Percentiles rank a stretch among this genome's conserved stretches.
Evolutionary conservation across 2,888 invertebrate genomes (phyloP).

Genomic region (Ferrisia virgata): DNA sequence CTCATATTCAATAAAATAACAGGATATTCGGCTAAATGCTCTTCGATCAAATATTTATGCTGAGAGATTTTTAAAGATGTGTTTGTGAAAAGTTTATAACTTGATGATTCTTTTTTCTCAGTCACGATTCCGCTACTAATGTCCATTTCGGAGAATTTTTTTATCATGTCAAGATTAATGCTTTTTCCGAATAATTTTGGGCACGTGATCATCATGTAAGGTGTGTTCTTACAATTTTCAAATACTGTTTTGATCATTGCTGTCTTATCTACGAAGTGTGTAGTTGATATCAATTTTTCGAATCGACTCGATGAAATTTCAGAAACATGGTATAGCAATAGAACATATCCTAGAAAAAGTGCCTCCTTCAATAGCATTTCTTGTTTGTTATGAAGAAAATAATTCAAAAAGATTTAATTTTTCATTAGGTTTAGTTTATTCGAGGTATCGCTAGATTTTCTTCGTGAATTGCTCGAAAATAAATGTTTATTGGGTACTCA

Average conservation of each 20-base stretch:
- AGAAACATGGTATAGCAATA: neutral
- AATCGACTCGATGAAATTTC: neutral
- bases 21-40: neutral
- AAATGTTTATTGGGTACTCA: too few species aligned
- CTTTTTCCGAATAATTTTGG: neutral
- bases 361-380: neutral
- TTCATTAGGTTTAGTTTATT: too few species aligned
- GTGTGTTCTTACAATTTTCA: neutral
- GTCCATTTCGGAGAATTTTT: neutral
- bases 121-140: neutral
- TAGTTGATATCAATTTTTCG: neutral
- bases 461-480: too few species aligned
- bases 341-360: neutral
- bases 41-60: neutral
- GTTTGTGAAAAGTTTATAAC: neutral
- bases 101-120: neutral
- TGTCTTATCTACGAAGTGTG: neutral
- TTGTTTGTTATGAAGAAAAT: neutral
- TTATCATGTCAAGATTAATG: neutral
- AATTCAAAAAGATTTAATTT: neutral
- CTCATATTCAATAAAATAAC: neutral
- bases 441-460: too few species aligned
- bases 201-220: neutral
- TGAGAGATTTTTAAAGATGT: neutral
- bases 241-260: neutral